These are phyloP conservation scores for Campodea augens DNA, from an alignment of 1,140 invertebrate species.

Conservation along the genomic window DNA sequence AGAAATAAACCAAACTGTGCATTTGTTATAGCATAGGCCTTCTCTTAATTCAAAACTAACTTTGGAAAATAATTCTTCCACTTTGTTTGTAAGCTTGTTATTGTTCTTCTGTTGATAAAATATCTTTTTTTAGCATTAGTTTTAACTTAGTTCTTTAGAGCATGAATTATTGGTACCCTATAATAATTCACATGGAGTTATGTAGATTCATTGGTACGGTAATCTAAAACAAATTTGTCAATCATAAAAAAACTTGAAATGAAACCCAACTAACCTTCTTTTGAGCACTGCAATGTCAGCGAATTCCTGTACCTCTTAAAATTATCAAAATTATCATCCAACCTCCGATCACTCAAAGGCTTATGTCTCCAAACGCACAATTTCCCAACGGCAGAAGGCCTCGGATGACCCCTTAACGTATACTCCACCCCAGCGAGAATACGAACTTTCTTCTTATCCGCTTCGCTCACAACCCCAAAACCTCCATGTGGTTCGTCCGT, in stretches of 20 bases:
- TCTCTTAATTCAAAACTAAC: no score
- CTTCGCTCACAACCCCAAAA: constrained; percentile 48
- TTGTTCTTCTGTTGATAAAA: no score
- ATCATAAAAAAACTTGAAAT: no score
- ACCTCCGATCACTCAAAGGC: constrained; percentile 40
- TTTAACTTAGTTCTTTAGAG: no score
- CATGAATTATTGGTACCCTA: no score
- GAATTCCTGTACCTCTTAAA: constrained; percentile 70
- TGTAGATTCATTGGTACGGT: no score
- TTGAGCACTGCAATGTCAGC: constrained; percentile 43
- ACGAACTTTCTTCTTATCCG: constrained; percentile 44
- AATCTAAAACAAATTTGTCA: neutral
- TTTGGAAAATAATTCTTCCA: no score
- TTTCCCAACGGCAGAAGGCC: constrained; percentile 42
- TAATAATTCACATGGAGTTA: no score
- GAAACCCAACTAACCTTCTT: constrained; percentile 33
- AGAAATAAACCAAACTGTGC: no score
- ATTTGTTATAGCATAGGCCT: no score
- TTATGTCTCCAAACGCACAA: constrained; percentile 51
- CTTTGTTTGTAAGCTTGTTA: no score
- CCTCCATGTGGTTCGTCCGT: constrained; percentile 69
- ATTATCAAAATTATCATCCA: constrained; percentile 53
- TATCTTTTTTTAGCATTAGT: no score
- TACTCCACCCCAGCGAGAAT: constrained; percentile 73
- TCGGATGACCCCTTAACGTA: constrained; percentile 51